phyloP scores from a whole-genome alignment of 2,113 vertebrate genomes.

The Regulus satrapa region DNA sequence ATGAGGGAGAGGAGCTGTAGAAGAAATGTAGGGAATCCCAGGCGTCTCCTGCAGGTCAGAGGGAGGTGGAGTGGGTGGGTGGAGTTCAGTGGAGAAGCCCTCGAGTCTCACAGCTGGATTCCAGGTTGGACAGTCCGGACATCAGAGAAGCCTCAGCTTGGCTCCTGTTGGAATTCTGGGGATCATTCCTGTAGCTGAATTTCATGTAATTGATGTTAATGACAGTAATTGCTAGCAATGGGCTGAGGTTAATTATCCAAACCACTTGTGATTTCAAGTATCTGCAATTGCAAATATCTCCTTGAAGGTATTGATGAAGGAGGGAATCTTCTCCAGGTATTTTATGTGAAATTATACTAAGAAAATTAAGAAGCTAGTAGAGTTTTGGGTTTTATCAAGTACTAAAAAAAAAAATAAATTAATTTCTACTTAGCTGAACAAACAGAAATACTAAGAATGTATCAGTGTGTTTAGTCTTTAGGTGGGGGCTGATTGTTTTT shows the following conservation, averaged over 20 bases:
- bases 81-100: background rate
- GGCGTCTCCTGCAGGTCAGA: background rate
- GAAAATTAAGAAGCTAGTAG: background rate
- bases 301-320: background rate
- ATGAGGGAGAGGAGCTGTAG: background rate
- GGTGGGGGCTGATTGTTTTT: background rate
- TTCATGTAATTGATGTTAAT: background rate
- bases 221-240: background rate
- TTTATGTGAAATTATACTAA: background rate
- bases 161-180: background rate
- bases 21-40: background rate
- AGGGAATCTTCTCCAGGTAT: background rate
- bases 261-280: background rate
- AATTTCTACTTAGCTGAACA: background rate
- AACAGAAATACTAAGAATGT: background rate
- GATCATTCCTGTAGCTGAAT: background rate
- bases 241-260: background rate
- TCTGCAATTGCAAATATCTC: background rate
- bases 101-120: background rate
- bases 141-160: background rate
- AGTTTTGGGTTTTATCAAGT: background rate
- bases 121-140: no score
- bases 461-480: background rate
- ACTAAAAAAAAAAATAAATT: background rate
- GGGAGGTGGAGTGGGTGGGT: background rate